Evolutionary conservation across 2,797 vertebrate genomes (phyloP).

Genomic region (Pseudochaenichthys georgianus): DNA sequence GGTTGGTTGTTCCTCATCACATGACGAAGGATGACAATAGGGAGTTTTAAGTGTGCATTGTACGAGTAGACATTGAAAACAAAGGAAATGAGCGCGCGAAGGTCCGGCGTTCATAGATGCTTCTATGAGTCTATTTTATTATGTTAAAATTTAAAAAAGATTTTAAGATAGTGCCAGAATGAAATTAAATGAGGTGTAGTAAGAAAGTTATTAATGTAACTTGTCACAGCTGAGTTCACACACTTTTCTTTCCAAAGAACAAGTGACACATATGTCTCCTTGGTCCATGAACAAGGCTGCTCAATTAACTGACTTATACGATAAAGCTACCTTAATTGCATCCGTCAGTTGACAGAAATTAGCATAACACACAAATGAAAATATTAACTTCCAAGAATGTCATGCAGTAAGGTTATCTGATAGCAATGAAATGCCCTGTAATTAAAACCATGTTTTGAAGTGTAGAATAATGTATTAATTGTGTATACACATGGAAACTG

Average conservation of each 20-base stretch:
- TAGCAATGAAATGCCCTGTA: slow-evolving; percentile 9
- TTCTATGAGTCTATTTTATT: neutral
- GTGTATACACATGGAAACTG: neutral
- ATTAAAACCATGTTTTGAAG: slow-evolving; percentile 14
- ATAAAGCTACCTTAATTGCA: slow-evolving; percentile 60
- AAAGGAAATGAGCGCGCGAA: no score
- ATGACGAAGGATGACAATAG: neutral
- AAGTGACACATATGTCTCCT: slow-evolving; percentile 38
- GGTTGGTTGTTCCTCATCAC: neutral
- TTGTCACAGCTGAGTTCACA: slow-evolving; percentile 54
- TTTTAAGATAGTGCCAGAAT: neutral
- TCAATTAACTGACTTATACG: slow-evolving; percentile 37
- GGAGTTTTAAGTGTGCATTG: no score
- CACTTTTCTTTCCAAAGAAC: slow-evolving; percentile 29
- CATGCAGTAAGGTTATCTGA: slow-evolving; percentile 6
- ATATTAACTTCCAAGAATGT: slow-evolving; percentile 22
- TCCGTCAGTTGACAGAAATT: slow-evolving; percentile 32
- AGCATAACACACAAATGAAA: slow-evolving; percentile 42
- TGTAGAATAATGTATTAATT: slow-evolving; percentile 9
- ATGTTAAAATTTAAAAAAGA: neutral
- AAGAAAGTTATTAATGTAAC: slow-evolving; percentile 55
- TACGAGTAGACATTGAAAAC: no score
- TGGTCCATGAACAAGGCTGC: slow-evolving; percentile 31
- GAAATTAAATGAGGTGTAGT: slow-evolving; percentile 12
- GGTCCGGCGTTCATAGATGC: neutral